Evolutionary conservation across 2,888 invertebrate species (phyloP).

Genomic region (Seladonia tumulorum): DNA sequence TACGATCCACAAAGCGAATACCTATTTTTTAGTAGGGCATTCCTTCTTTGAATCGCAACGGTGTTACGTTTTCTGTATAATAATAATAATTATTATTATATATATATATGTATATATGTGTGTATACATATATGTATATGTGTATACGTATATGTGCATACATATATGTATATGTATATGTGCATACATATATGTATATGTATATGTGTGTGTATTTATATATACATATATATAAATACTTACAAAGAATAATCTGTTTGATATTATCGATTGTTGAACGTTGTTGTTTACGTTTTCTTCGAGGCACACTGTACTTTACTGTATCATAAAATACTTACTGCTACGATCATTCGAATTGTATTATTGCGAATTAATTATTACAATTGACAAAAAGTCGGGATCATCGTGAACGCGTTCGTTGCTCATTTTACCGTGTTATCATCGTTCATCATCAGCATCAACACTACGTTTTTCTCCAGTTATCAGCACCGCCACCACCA

Average conservation of each 20-base stretch:
- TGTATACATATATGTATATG: conserved; percentile 64
- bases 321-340: conserved; percentile 79
- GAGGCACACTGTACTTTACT: conserved; percentile 83
- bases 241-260: conserved; percentile 81
- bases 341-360: conserved; percentile 72
- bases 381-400: conserved; percentile 40
- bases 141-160: conserved; percentile 69
- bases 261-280: conserved; percentile 84
- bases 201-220: conserved; percentile 71
- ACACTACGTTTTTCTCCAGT: conserved; percentile 57
- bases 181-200: conserved; percentile 64
- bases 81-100: conserved; percentile 75
- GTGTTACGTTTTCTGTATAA: conserved; percentile 83
- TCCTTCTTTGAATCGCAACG: conserved; percentile 65
- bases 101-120: conserved; percentile 64
- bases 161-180: conserved; percentile 76
- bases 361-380: conserved; percentile 63
- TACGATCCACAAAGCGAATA: conserved; percentile 60
- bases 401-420: conserved; percentile 47
- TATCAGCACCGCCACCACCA: conserved; percentile 14
- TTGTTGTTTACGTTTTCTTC: conserved; percentile 83
- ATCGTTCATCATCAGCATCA: conserved; percentile 46
- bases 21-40: conserved; percentile 76
- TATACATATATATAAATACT: conserved; percentile 70
- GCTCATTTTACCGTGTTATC: conserved; percentile 43